These are phyloP conservation scores for Drosophila buzzatii DNA, from an alignment of 2,888 invertebrate genomes.

Conservation along the genomic window DNA sequence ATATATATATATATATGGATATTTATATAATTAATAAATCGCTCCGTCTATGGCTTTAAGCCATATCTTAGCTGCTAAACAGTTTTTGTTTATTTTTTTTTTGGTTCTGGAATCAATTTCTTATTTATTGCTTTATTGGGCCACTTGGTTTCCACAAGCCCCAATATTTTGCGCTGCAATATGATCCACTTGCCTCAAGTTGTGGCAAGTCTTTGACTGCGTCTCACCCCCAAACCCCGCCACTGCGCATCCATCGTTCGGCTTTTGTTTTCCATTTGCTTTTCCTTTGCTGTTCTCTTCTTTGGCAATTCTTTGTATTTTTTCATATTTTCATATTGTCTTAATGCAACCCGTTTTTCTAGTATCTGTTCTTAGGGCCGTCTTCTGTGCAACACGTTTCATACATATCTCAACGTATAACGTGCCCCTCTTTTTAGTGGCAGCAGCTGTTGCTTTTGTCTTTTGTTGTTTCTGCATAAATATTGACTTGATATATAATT, in stretches of 20 bases:
- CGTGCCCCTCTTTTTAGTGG: constrained; percentile 54
- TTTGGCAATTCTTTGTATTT: constrained; percentile 31
- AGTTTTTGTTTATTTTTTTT: constrained; percentile 18
- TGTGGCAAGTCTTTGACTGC: constrained; percentile 42
- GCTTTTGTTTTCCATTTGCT: constrained; percentile 4
- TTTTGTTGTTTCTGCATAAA: constrained; percentile 29
- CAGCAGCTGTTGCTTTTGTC: constrained; percentile 27
- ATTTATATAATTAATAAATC: constrained; percentile 61
- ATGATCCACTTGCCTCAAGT: constrained; percentile 48
- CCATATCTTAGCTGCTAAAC: constrained; percentile 31
- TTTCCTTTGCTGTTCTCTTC: constrained; percentile 30
- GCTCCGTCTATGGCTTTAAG: constrained; percentile 70
- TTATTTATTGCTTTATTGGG: constrained; percentile 11
- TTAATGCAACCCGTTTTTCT: constrained; percentile 73
- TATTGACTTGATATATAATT: constrained; percentile 41
- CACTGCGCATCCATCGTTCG: neutral
- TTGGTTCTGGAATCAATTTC: neutral
- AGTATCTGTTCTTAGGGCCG: constrained; percentile 61
- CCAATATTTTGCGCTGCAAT: constrained; percentile 23
- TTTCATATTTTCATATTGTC: constrained; percentile 14
- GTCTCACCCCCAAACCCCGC: constrained; percentile 17
- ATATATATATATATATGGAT: constrained; percentile 24
- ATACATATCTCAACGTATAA: constrained; percentile 62
- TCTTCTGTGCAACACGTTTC: constrained; percentile 19
- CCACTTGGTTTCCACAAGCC: constrained; percentile 37